phyloP scores from a whole-genome alignment of 2,113 vertebrate species.

The Protobothrops flavoviridis region DNA sequence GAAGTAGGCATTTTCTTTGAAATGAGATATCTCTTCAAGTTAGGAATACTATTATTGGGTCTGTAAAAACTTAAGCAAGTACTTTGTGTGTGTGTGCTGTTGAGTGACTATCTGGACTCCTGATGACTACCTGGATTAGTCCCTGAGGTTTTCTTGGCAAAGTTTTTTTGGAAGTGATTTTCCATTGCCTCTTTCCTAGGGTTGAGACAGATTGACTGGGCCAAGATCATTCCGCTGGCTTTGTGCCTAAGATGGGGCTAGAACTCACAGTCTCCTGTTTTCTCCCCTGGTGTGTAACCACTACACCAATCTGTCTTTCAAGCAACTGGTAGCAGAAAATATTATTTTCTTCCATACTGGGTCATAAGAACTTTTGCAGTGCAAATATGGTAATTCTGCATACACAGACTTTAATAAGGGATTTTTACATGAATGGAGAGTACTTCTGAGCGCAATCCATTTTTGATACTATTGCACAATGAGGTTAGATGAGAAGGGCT shows the following conservation, averaged over 20 bases:
- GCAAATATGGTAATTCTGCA: neutral
- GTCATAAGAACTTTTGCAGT: neutral
- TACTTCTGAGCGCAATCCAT: neutral
- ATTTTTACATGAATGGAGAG: neutral
- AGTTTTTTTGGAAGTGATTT: neutral
- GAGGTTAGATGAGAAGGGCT: neutral
- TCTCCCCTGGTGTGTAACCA: neutral
- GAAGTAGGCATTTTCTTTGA: too few relatives aligned
- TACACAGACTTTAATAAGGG: neutral
- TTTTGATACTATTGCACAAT: neutral
- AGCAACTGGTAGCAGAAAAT: neutral
- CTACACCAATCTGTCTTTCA: neutral
- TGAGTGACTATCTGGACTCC: neutral
- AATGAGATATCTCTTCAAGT: neutral
- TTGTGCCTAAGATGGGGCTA: neutral
- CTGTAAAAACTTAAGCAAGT: neutral
- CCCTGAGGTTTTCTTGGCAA: neutral
- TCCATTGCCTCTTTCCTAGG: neutral
- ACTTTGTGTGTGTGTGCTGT: neutral
- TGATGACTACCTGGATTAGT: neutral
- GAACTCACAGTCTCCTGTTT: neutral
- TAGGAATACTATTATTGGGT: neutral
- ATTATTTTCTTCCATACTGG: neutral
- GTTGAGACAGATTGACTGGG: neutral
- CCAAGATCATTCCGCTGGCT: neutral